Conservation (phyloP, 2,888 invertebrate species). For the Synanthedon andrenaeformis region DNA sequence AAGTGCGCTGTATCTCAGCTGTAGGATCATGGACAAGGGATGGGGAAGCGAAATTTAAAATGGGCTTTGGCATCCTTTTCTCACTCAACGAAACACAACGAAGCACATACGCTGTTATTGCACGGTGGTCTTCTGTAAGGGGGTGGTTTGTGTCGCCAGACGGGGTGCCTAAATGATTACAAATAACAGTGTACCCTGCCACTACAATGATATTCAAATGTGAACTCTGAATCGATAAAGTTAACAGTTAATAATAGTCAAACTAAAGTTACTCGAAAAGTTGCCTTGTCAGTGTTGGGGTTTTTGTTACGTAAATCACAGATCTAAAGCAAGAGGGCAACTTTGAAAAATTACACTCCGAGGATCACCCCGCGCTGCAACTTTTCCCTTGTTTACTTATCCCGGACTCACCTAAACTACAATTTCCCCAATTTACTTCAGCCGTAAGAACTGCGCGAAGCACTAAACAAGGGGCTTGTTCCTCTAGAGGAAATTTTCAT, state of each 20-base stretch:
- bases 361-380: constrained; percentile 33
- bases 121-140: too few relatives aligned
- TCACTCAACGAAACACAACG: too few relatives aligned
- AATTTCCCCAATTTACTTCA: not conserved
- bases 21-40: too few relatives aligned
- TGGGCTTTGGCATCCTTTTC: too few relatives aligned
- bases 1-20: too few relatives aligned
- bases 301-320: constrained; percentile 37
- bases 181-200: too few relatives aligned
- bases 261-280: constrained; percentile 11
- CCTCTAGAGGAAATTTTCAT: not conserved
- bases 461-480: not conserved
- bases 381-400: constrained; percentile 34
- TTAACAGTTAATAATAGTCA: not conserved
- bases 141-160: too few relatives aligned
- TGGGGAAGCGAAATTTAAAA: too few relatives aligned
- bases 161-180: too few relatives aligned
- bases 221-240: not conserved
- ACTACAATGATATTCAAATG: too few relatives aligned
- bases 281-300: constrained; percentile 17
- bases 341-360: constrained; percentile 55
- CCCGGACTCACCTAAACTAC: constrained; percentile 16
- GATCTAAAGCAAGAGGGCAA: constrained; percentile 27
- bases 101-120: too few relatives aligned
- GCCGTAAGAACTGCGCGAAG: not conserved